These are phyloP conservation scores for Arremon brunneinucha DNA, from an alignment of 2,797 vertebrate species.

Conservation along the genomic window DNA sequence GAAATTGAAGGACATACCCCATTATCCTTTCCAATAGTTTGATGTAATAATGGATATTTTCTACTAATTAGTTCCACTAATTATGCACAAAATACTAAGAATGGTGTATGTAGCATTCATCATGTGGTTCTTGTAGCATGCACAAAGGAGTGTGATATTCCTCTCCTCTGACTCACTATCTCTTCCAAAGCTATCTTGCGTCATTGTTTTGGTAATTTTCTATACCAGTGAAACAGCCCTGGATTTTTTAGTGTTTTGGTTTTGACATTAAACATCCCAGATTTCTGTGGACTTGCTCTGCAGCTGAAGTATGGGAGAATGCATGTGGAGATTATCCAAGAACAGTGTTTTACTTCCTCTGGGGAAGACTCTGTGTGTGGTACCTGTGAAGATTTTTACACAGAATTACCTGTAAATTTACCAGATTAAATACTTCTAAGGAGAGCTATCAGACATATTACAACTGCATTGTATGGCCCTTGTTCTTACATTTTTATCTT, in stretches of 20 bases:
- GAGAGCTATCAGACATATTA: background rate
- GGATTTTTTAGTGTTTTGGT: background rate
- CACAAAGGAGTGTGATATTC: background rate
- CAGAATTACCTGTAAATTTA: background rate
- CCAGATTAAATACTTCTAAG: background rate
- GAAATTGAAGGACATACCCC: background rate
- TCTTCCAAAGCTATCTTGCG: background rate
- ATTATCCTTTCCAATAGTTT: background rate
- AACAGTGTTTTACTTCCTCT: background rate
- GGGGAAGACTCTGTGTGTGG: background rate
- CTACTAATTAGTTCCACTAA: background rate
- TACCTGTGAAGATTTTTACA: background rate
- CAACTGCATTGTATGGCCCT: background rate
- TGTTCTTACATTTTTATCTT: background rate
- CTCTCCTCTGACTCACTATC: background rate
- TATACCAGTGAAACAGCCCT: background rate
- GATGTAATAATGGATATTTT: background rate
- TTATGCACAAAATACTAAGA: background rate
- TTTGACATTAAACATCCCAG: background rate
- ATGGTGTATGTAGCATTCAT: background rate
- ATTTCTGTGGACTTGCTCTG: background rate
- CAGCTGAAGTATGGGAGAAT: background rate
- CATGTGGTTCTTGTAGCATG: background rate
- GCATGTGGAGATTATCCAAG: background rate
- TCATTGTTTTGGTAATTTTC: background rate